phyloP scores from a whole-genome alignment of 2,888 invertebrate genomes.

The Orchestes rusci region DNA sequence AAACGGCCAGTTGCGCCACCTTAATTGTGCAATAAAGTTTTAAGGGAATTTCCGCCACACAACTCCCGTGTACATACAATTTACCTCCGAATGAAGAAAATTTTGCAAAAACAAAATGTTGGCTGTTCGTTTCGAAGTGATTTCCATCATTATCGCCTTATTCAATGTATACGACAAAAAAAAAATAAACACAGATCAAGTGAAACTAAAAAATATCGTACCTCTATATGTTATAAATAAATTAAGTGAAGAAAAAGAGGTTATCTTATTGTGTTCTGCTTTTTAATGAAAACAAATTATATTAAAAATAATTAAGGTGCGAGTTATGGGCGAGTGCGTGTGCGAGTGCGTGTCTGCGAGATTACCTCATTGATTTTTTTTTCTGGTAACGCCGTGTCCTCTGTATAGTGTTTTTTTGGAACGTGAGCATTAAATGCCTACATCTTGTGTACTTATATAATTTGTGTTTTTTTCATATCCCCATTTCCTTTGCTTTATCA shows the following conservation, averaged over 20 bases:
- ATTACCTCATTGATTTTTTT: too few species aligned
- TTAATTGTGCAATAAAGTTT: too few species aligned
- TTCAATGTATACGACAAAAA: slow-evolving; percentile 60
- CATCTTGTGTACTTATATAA: slow-evolving; percentile 48
- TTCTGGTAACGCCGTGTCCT: slow-evolving; percentile 47
- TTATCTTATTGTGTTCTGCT: slow-evolving; percentile 47
- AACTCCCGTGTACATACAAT: slow-evolving; percentile 33
- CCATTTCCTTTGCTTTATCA: slow-evolving; percentile 22
- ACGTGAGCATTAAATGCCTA: slow-evolving; percentile 49
- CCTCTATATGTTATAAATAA: slow-evolving; percentile 43
- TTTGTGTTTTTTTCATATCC: slow-evolving; percentile 38
- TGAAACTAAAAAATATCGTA: slow-evolving; percentile 45
- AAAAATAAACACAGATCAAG: slow-evolving; percentile 40
- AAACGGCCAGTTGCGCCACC: too few species aligned
- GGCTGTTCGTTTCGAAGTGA: slow-evolving; percentile 48
- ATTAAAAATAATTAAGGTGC: slow-evolving; percentile 39
- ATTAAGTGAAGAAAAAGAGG: slow-evolving; percentile 38
- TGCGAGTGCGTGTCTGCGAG: too few species aligned
- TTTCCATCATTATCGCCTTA: slow-evolving; percentile 56
- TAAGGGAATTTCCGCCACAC: too few species aligned
- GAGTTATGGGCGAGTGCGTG: too few species aligned
- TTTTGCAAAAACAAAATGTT: slow-evolving; percentile 43
- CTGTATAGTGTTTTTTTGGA: slow-evolving; percentile 49
- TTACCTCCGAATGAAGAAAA: slow-evolving; percentile 45
- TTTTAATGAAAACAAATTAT: slow-evolving; percentile 45